A percentile compares a stretch with the other conserved stretches of the same genome.
phyloP scores from a whole-genome alignment of 2,797 vertebrate genomes.

The Amniataba percoides region DNA sequence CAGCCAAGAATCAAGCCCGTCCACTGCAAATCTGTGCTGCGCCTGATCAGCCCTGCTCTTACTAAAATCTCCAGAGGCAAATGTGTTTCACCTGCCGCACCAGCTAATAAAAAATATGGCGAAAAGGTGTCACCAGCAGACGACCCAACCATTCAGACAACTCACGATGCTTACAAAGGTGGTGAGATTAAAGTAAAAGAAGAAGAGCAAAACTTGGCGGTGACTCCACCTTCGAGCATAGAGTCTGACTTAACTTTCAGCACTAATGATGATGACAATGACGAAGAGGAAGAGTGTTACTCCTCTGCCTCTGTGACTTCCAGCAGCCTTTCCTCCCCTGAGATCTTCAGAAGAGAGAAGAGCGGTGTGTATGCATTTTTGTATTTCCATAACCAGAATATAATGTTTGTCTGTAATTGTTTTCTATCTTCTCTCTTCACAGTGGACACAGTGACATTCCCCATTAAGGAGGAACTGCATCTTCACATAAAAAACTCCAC shows the following conservation, averaged over 20 bases:
- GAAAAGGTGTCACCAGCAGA: background rate
- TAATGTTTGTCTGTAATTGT: background rate
- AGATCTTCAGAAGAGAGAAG: constrained; percentile 84
- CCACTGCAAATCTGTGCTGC: background rate
- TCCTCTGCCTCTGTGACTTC: constrained; percentile 33
- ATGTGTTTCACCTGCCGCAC: fast-evolving
- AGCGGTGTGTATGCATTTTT: constrained; percentile 73
- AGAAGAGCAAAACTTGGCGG: background rate
- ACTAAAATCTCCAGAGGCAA: constrained; percentile 4
- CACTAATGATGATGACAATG: constrained; percentile 32
- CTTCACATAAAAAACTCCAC: constrained; percentile 89
- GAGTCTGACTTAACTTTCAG: constrained; percentile 36
- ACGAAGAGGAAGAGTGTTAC: constrained; percentile 19
- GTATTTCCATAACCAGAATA: background rate
- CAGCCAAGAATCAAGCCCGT: constrained; percentile 25
- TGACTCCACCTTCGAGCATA: constrained; percentile 1
- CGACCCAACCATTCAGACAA: background rate
- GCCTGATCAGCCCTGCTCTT: background rate
- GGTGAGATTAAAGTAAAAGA: background rate
- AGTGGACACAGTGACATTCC: constrained; percentile 45
- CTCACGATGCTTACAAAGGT: background rate
- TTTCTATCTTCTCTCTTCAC: background rate
- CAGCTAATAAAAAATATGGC: background rate
- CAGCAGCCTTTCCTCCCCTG: constrained; percentile 84
- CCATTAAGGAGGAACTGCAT: constrained; percentile 41